These are phyloP conservation scores for Phyllopteryx taeniolatus DNA, from an alignment of 2,113 vertebrate genomes.

Conservation along the genomic window DNA sequence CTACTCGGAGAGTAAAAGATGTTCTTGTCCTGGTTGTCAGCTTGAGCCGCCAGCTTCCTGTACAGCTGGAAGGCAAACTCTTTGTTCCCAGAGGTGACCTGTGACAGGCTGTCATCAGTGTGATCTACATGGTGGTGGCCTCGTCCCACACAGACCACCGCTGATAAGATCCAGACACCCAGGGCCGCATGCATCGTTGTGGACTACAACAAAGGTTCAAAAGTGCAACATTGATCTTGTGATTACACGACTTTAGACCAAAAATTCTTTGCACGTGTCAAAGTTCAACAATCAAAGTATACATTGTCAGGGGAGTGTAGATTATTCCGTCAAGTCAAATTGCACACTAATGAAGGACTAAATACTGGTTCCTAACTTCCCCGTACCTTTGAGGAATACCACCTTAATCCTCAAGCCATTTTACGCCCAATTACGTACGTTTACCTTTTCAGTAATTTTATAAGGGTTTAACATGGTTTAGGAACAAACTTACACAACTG, in stretches of 20 bases:
- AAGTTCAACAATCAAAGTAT: neutral
- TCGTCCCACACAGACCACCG: slow-evolving; percentile 37
- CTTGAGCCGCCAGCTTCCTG: slow-evolving; percentile 53
- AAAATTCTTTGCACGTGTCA: neutral
- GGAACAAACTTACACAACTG: no score
- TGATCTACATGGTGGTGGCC: slow-evolving; percentile 17
- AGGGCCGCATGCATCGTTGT: slow-evolving; percentile 41
- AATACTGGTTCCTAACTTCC: no score
- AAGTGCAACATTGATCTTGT: slow-evolving; percentile 16
- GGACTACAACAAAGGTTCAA: slow-evolving; percentile 35
- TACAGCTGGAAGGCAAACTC: slow-evolving; percentile 74
- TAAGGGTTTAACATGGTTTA: neutral
- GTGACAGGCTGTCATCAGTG: slow-evolving; percentile 10
- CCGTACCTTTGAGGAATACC: no score
- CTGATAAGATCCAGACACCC: slow-evolving; percentile 51
- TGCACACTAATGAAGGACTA: neutral
- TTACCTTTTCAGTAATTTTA: no score
- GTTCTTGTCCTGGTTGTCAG: slow-evolving; percentile 61
- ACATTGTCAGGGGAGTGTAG: neutral
- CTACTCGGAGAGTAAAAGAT: slow-evolving; percentile 79
- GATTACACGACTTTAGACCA: slow-evolving; percentile 28
- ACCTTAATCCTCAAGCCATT: no score
- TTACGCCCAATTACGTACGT: no score
- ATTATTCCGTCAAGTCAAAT: neutral
- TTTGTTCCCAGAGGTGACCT: slow-evolving; percentile 59